phyloP scores from a whole-genome alignment of 2,888 invertebrate genomes.

The Eilema depressum region DNA sequence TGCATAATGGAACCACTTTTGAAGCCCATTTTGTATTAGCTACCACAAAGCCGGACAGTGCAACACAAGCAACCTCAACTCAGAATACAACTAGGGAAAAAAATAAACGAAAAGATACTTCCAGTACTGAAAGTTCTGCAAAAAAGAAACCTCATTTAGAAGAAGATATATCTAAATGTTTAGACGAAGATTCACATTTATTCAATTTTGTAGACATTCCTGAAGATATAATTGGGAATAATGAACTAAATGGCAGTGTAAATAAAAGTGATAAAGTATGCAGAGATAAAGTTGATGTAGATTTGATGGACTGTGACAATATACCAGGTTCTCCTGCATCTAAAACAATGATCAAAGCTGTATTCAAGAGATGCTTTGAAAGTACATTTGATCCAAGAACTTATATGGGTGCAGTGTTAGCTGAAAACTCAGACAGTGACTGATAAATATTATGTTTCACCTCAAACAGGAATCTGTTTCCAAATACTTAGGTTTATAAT shows the following conservation, averaged over 20 bases:
- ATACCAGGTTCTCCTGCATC: constrained; percentile 88
- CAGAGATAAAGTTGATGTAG: constrained; percentile 43
- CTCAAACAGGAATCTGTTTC: not conserved
- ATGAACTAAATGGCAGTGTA: constrained; percentile 49
- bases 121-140: constrained; percentile 55
- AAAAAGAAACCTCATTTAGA: constrained; percentile 78
- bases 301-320: constrained; percentile 75
- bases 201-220: constrained; percentile 83
- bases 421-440: constrained; percentile 91
- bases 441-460: constrained; percentile 38
- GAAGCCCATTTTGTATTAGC: constrained; percentile 94
- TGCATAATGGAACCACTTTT: constrained; percentile 91
- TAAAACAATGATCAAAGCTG: constrained; percentile 86
- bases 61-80: constrained; percentile 71
- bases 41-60: constrained; percentile 89
- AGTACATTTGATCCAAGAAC: constrained; percentile 89
- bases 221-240: constrained; percentile 54
- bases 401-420: constrained; percentile 87
- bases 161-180: constrained; percentile 70
- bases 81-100: constrained; percentile 74
- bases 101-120: constrained; percentile 65
- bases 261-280: constrained; percentile 33
- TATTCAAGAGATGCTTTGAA: constrained; percentile 92
- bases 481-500: constrained; percentile 21
- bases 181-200: constrained; percentile 83